Base-by-base conservation (phyloP, 2,797 vertebrate genomes). In the Gephyroberyx darwinii region DNA sequence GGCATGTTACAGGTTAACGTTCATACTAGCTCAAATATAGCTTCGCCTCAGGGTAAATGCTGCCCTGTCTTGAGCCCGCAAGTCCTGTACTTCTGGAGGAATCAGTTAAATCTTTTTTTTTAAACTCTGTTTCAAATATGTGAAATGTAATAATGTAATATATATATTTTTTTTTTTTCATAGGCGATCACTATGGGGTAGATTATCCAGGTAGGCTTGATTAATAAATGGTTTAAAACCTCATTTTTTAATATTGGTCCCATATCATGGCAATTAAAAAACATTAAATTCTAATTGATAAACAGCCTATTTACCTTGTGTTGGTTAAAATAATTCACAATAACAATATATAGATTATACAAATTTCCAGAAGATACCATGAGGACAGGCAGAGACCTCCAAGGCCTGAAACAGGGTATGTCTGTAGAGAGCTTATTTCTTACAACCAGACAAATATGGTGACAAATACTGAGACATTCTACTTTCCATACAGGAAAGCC, bases 351-450 rank as follows among this genome's bases (percentile, higher is more conserved):
- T 47, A 48, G 12, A 51, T 1, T 47, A 14, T 9, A 39, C 2
- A 12, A 59, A 73, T 57, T 48, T 73, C 16, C 13, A 85, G 80
- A 56, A 71, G 77, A 77, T 12, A 66, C 8, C 2, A 2, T 4
- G 74, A 14, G 20, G 39, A 55, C 26, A 30, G 26, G 13, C 53
- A 74, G 7, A 81, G 60, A 54, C 79, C 84, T 20, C 43, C 71
- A 9, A 79, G 81, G 45, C 83, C 75, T 19, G 81, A 81, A 45
- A 85, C 80, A 80, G 39, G 63, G 82, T 86, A n/a, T 1, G 47
- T 68, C 20, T 48, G 0, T 35, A 43, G 13, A 10, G 50, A 4
- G 16, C 39, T 10, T 41, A 41, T 37, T 69, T 31, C 54, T 7
- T 0, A 50, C 3, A 60, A 64, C 0, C 17, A 37, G 0, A 56